Conservation (phyloP, 1,140 invertebrate species). For the Drosophila mojavensis region DNA sequence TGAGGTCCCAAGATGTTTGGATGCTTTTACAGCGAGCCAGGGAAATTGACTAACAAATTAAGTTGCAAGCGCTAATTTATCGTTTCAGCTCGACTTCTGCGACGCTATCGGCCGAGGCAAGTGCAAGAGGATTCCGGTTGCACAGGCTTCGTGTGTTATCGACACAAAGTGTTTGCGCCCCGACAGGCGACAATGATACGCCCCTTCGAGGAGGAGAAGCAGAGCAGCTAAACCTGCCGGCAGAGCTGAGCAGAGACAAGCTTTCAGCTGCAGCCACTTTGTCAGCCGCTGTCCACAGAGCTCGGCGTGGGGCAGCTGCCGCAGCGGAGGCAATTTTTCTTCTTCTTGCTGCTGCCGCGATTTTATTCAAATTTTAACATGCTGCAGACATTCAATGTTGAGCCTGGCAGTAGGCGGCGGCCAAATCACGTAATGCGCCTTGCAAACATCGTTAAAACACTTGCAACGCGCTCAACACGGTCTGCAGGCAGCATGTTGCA, state of each 20-base stretch:
- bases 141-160: constrained; percentile 52
- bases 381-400: constrained; percentile 65
- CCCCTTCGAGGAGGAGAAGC: background rate
- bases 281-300: background rate
- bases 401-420: constrained; percentile 54
- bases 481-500: constrained; percentile 8
- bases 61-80: constrained; percentile 69
- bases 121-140: constrained; percentile 26
- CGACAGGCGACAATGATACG: constrained; percentile 32
- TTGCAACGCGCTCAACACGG: constrained; percentile 50
- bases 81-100: constrained; percentile 32
- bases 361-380: constrained; percentile 79
- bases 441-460: constrained; percentile 81
- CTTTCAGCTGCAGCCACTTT: constrained; percentile 4
- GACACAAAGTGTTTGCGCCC: constrained; percentile 55
- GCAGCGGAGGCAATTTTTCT: background rate
- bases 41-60: constrained; percentile 54
- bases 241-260: too few species aligned
- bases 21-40: constrained; percentile 60
- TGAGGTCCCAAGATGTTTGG: too few species aligned
- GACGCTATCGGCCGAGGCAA: constrained; percentile 10
- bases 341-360: constrained; percentile 9
- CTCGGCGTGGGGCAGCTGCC: too few species aligned
- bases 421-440: constrained; percentile 80
- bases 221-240: too few species aligned